Percentiles rank a stretch among this genome's conserved stretches.
These are phyloP conservation scores for Ernsta delagoae DNA, from an alignment of 2,888 invertebrate species.

Conservation along the genomic window DNA sequence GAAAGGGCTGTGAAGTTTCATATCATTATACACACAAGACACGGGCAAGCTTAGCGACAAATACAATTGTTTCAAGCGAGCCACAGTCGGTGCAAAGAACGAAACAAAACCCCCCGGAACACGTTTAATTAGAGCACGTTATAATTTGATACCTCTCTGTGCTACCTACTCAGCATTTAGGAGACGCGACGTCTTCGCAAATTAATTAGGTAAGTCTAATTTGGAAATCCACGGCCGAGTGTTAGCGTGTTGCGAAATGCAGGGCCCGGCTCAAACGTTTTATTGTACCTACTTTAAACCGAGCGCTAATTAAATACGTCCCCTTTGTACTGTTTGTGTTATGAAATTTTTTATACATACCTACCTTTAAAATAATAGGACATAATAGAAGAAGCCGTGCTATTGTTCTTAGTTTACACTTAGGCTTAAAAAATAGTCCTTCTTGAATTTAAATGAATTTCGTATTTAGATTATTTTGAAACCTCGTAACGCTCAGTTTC, in stretches of 20 bases:
- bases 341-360: no score
- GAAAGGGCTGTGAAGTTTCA: neutral
- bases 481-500: no score
- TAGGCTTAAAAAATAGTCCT: no score
- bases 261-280: slow-evolving; percentile 20
- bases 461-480: no score
- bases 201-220: slow-evolving; percentile 45
- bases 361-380: no score
- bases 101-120: slow-evolving; percentile 18
- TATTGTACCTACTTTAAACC: slow-evolving; percentile 43
- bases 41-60: slow-evolving; percentile 3
- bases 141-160: slow-evolving; percentile 42
- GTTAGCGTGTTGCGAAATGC: slow-evolving; percentile 34
- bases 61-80: slow-evolving; percentile 19
- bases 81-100: slow-evolving; percentile 4
- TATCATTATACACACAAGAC: slow-evolving; percentile 19
- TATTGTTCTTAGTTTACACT: no score
- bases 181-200: slow-evolving; percentile 40
- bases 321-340: neutral
- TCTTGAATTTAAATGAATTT: no score
- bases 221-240: slow-evolving; percentile 41
- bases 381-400: no score
- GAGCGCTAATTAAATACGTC: slow-evolving; percentile 15
- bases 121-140: slow-evolving; percentile 42
- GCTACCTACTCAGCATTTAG: slow-evolving; percentile 28